A percentile compares a stretch with the other conserved stretches of the same genome.
Evolutionary conservation across 2,113 vertebrate species (phyloP).

Genomic region (Prionailurus viverrinus): DNA sequence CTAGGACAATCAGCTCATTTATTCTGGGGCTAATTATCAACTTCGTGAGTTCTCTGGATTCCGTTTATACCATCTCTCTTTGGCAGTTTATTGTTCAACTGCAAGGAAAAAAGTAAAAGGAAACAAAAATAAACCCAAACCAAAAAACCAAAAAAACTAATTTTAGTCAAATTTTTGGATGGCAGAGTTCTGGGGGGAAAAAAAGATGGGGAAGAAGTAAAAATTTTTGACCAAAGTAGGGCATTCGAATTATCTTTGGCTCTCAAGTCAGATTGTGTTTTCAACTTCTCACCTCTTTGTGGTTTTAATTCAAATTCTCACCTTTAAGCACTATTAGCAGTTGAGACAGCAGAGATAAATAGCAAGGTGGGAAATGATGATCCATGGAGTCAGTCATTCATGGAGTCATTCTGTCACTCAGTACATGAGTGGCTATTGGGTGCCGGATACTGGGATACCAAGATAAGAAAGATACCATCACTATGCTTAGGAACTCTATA

Average conservation of each 20-base stretch:
- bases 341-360: neutral
- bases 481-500: neutral
- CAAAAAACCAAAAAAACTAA: neutral
- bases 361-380: neutral
- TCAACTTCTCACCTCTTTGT: neutral
- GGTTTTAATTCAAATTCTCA: neutral
- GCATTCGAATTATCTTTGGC: slow-evolving; percentile 37
- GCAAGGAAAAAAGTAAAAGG: slow-evolving; percentile 20
- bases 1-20: neutral
- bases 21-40: slow-evolving; percentile 40
- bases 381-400: neutral
- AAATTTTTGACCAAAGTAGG: neutral
- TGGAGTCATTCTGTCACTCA: neutral
- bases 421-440: neutral
- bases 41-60: slow-evolving; percentile 41
- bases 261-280: slow-evolving; percentile 17
- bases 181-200: neutral
- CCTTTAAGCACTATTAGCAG: neutral
- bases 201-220: neutral
- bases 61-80: neutral
- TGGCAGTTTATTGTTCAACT: slow-evolving; percentile 35
- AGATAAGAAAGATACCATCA: neutral
- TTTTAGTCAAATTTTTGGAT: neutral
- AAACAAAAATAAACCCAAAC: slow-evolving; percentile 42
- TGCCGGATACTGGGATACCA: neutral